Conservation (phyloP, 2,797 vertebrate species). For the Xiphorhynchus erythropygius region DNA sequence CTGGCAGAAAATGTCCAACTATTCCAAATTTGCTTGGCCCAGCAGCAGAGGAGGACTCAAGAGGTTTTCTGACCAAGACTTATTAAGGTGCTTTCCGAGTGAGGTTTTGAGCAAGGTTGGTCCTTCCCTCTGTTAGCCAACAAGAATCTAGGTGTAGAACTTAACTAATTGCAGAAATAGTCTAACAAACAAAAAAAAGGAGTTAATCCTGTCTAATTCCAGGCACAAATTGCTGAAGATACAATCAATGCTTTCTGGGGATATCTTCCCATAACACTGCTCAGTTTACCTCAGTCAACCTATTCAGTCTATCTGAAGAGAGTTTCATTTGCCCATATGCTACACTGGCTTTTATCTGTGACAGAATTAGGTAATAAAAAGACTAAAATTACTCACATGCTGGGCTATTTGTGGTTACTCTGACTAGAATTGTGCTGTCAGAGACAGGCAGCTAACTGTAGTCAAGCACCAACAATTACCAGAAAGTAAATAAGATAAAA, state of each 20-base stretch:
- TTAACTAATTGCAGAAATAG: background rate
- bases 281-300: background rate
- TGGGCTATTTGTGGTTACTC: slow-evolving; percentile 14
- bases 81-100: background rate
- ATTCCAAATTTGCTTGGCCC: background rate
- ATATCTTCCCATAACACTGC: background rate
- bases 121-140: background rate
- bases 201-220: background rate
- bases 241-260: background rate
- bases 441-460: background rate
- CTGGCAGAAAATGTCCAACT: background rate
- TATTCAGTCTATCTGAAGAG: background rate
- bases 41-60: background rate
- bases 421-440: slow-evolving; percentile 20
- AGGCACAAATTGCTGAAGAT: background rate
- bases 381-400: background rate
- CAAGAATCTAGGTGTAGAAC: background rate
- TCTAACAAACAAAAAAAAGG: background rate
- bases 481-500: slow-evolving; percentile 27
- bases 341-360: background rate
- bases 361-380: background rate
- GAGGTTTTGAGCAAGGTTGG: background rate
- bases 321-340: background rate
- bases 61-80: background rate
- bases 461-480: slow-evolving; percentile 13